These are phyloP conservation scores for Oasisia sp. DNA, from an alignment of 2,888 invertebrate species.

Conservation along the genomic window DNA sequence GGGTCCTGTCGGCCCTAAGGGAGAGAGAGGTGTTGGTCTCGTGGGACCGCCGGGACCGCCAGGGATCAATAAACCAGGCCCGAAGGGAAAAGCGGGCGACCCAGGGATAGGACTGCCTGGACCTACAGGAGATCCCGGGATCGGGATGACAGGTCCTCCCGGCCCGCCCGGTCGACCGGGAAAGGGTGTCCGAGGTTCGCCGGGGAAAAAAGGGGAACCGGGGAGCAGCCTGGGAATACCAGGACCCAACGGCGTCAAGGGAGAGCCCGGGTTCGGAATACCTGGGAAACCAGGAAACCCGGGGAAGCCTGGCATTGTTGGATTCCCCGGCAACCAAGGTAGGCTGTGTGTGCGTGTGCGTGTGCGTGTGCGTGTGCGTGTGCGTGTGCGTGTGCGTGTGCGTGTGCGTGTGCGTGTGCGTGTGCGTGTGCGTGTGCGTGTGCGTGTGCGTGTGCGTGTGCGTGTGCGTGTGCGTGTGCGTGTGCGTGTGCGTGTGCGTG, in stretches of 20 bases:
- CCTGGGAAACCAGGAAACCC: conserved; percentile 19
- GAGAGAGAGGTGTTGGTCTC: background rate
- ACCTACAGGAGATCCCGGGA: background rate
- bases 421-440: too few relatives aligned
- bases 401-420: too few relatives aligned
- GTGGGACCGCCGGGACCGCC: background rate
- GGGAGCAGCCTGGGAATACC: background rate
- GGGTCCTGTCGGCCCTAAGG: background rate
- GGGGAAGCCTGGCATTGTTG: background rate
- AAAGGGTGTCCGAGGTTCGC: background rate
- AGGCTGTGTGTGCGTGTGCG: background rate
- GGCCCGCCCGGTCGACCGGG: background rate
- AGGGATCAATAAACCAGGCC: background rate
- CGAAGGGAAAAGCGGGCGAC: background rate
- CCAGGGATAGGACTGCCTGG: background rate
- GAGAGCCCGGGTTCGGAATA: conserved; percentile 14
- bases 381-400: background rate
- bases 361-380: background rate
- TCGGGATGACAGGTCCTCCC: background rate
- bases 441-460: too few relatives aligned
- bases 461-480: too few relatives aligned
- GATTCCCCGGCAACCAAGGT: background rate
- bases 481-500: too few relatives aligned
- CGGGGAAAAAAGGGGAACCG: background rate
- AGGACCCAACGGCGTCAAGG: background rate